Conservation (phyloP, 2,797 vertebrate genomes). For the Phoebastria nigripes region DNA sequence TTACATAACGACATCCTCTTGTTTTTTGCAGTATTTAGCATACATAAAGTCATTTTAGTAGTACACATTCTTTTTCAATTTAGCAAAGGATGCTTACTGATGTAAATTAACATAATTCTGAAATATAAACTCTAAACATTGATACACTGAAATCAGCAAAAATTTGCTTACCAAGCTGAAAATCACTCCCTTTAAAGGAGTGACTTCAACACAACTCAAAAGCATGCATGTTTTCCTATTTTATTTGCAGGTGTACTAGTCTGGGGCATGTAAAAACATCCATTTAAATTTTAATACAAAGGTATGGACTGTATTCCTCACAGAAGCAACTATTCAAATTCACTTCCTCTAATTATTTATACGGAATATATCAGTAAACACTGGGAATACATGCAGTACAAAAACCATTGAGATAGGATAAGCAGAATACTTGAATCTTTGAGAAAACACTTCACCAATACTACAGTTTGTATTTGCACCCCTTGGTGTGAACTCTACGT, state of each 20-base stretch:
- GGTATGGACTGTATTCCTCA: not conserved
- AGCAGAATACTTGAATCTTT: not conserved
- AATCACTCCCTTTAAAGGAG: not conserved
- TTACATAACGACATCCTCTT: not conserved
- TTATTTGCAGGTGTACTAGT: not conserved
- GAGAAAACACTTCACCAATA: not conserved
- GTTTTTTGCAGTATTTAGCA: not conserved
- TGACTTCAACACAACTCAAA: not conserved
- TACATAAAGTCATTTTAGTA: not conserved
- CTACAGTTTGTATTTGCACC: too few species aligned
- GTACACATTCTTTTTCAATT: not conserved
- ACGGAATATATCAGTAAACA: not conserved
- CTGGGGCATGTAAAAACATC: not conserved
- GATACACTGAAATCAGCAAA: not conserved
- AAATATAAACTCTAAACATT: not conserved
- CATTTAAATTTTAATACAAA: constrained; percentile 35
- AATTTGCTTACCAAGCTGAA: not conserved
- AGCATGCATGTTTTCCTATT: not conserved
- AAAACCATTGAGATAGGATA: not conserved
- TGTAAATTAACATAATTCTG: not conserved
- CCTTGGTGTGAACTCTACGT: rapidly evolving
- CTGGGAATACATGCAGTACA: not conserved
- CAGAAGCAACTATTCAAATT: constrained; percentile 23
- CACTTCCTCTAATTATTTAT: not conserved
- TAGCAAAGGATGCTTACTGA: not conserved